A percentile compares a stretch with the other conserved stretches of the same genome.
These are phyloP conservation scores for Agriopis marginaria DNA, from an alignment of 2,888 invertebrate genomes.

Conservation along the genomic window DNA sequence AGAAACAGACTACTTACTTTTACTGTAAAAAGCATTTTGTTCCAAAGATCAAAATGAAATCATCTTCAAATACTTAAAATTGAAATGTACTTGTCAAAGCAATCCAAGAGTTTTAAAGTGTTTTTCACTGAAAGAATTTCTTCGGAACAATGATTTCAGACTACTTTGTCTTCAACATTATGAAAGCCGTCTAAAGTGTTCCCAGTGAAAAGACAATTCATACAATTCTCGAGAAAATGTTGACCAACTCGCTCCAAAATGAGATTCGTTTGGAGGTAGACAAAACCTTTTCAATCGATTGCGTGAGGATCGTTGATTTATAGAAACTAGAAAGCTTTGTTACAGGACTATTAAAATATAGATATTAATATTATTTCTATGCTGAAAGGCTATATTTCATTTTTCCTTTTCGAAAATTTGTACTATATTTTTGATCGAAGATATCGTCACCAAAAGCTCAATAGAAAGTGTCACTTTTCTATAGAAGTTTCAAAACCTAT, in stretches of 20 bases:
- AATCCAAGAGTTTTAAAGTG: not conserved
- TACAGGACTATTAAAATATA: not conserved
- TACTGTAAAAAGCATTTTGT: not conserved
- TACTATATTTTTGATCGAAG: no score
- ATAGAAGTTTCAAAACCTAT: no score
- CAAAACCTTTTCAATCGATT: conserved; percentile 18
- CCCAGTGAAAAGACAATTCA: not conserved
- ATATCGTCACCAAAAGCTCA: no score
- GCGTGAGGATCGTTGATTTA: conserved; percentile 13
- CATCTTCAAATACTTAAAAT: not conserved
- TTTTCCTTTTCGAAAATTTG: no score
- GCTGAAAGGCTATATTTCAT: no score
- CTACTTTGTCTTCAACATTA: not conserved
- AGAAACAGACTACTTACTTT: no score
- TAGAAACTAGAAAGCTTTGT: not conserved
- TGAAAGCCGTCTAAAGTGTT: conserved; percentile 1
- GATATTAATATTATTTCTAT: no score
- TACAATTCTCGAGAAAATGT: not conserved
- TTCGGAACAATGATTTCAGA: not conserved
- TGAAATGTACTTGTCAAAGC: not conserved
- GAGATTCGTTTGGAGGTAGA: conserved; percentile 12
- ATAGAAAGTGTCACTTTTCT: no score
- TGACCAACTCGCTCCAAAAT: conserved; percentile 22
- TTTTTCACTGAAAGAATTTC: not conserved
- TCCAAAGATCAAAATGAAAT: not conserved